phyloP scores from a whole-genome alignment of 2,113 vertebrate species.

The Geococcyx californianus region DNA sequence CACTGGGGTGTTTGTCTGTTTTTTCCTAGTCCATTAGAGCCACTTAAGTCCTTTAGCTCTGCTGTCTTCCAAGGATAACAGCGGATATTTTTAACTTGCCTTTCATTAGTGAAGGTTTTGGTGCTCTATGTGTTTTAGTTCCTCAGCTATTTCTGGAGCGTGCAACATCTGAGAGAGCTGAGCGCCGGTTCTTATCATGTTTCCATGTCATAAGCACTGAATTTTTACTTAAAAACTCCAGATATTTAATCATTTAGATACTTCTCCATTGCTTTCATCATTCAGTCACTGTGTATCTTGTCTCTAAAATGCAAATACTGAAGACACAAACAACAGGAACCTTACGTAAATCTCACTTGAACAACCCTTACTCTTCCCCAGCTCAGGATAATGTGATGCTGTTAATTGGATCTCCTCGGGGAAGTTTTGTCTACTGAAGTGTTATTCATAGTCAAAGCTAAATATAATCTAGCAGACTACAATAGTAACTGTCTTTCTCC shows the following conservation, averaged over 20 bases:
- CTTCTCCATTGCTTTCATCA: constrained; percentile 7
- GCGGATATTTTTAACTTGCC: constrained; percentile 55
- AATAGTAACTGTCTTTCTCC: constrained; percentile 7
- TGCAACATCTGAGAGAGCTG: neutral
- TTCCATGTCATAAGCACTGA: neutral
- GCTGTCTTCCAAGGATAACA: constrained; percentile 1
- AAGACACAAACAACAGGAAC: neutral
- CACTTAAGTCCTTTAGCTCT: neutral
- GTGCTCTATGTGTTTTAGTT: neutral
- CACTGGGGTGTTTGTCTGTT: neutral
- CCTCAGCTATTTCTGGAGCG: constrained; percentile 33
- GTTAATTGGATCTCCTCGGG: constrained; percentile 10
- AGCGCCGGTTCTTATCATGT: neutral
- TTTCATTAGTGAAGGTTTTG: constrained; percentile 44
- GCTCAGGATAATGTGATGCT: neutral
- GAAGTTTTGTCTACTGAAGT: constrained; percentile 39
- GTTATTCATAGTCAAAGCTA: constrained; percentile 51
- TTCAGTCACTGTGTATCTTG: neutral
- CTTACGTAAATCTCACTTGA: neutral
- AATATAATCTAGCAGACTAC: constrained; percentile 43
- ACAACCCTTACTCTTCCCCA: neutral
- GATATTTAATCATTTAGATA: neutral
- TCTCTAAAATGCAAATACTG: constrained; percentile 6
- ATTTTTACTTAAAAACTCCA: neutral
- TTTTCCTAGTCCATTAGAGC: constrained; percentile 7